Evolutionary conservation across 2,113 vertebrate genomes (phyloP), one percentile per base, ranked within the genome.

Genomic region (Sitta europaea): DNA sequence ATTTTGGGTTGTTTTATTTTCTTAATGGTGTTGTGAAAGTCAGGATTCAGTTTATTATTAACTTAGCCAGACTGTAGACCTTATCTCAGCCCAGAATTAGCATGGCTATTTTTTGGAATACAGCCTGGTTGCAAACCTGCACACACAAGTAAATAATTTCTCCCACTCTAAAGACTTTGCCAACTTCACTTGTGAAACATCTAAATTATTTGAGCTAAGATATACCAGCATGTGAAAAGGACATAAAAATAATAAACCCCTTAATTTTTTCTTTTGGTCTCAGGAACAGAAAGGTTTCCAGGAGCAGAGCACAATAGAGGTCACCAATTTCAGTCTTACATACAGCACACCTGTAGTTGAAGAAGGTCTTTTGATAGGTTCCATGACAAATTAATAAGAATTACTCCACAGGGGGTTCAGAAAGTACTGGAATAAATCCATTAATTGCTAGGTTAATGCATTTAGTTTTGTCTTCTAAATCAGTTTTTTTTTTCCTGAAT

Each of bases 21-120:
- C 57, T 38, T 10, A 68, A 58, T 29, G 11, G 10, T 48, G 24
- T 47, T 88, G 33, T 80, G 63, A 59, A 83, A 86, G 67, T 38
- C 38, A 86, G 85, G 74, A 61, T 19, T 4, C 28, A 78, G 88
- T 94, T 96, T 88, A 94, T 95, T 13, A 96, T 95, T 96, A 95
- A 96, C 93, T 86, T 77, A 92, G 20, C 18, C 51, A 65, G 90
- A 63, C 55, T 83, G 75, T 25, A 94, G 86, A 87, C 88, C 70
- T 96, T 93, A 95, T 96, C 93, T 97, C 70, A 87, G 57, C 16
- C 61, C 33, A 40, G 86, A 90, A 91, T 93, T 91, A 90, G 36
- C 65, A 13, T 45, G 71, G 88, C 42, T 89, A 33, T 73, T 94
- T 94, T 86, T 80, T 92, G 25, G 81, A 88, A 85, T 68, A 42